Conservation (phyloP, 1,140 invertebrate species). For the Onthophagus taurus region DNA sequence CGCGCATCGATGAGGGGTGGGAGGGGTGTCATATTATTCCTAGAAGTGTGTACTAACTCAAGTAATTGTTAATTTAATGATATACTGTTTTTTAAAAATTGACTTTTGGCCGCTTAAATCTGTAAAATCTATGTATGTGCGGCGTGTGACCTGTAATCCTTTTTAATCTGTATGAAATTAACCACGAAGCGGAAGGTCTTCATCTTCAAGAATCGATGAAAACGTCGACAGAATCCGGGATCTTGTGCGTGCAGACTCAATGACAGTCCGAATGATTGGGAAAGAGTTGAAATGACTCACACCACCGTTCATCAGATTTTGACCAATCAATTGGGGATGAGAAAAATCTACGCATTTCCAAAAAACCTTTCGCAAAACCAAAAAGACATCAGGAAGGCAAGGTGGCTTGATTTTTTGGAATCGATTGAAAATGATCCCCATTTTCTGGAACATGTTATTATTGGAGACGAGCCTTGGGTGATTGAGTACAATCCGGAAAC, state of each 20-base stretch:
- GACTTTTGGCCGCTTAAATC: too few relatives aligned
- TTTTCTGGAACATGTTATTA: conserved; percentile 20
- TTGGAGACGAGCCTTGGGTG: conserved; percentile 26
- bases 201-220: too few relatives aligned
- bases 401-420: conserved; percentile 16
- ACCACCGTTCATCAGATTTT: conserved; percentile 16
- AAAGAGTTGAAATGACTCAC: conserved; percentile 14
- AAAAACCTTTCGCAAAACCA: conserved; percentile 14
- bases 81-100: too few relatives aligned
- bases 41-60: too few relatives aligned
- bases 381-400: conserved; percentile 16
- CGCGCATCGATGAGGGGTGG: too few relatives aligned
- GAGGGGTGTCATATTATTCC: too few relatives aligned
- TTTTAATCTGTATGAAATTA: too few relatives aligned
- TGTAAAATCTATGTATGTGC: too few relatives aligned
- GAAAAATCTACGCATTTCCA: conserved; percentile 13
- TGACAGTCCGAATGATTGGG: conserved; percentile 10
- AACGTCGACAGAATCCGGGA: conserved; percentile 9
- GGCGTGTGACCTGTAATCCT: too few relatives aligned
- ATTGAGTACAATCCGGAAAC: conserved; percentile 29
- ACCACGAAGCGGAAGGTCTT: conserved; percentile 10
- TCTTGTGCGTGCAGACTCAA: conserved; percentile 15
- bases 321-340: conserved; percentile 21
- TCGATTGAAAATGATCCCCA: conserved; percentile 14
- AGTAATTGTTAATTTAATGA: too few relatives aligned